Evolutionary conservation across 2,113 vertebrate genomes (phyloP).

Genomic region (Leptobrachium ailaonicum): DNA sequence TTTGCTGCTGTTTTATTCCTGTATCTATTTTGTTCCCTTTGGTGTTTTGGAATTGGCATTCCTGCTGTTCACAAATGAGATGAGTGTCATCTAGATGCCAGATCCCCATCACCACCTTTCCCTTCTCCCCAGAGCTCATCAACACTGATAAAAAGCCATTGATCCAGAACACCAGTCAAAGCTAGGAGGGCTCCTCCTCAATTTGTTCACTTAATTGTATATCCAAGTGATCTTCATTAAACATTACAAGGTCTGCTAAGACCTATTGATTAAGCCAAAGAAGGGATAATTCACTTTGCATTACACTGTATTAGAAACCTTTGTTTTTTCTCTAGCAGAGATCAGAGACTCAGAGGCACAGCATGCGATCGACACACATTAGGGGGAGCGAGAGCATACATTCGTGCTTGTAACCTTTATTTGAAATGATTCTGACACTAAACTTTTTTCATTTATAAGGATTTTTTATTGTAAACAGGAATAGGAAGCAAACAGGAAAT

Average conservation of each 20-base stretch:
- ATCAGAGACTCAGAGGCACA: not conserved
- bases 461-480: no score
- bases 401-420: no score
- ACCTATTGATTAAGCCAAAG: constrained; percentile 41
- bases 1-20: not conserved
- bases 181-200: constrained; percentile 38
- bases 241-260: constrained; percentile 43
- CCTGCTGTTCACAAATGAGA: constrained; percentile 27
- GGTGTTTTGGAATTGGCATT: constrained; percentile 18
- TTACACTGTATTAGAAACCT: constrained; percentile 22
- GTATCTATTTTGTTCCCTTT: not conserved
- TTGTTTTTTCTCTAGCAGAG: constrained; percentile 23
- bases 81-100: constrained; percentile 9
- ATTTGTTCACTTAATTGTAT: constrained; percentile 47
- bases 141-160: constrained; percentile 41
- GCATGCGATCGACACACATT: not conserved
- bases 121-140: constrained; percentile 28
- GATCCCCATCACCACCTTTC: not conserved
- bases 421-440: no score
- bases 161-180: constrained; percentile 48
- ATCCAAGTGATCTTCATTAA: constrained; percentile 46
- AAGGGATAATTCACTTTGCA: constrained; percentile 35
- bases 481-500: no score
- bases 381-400: no score
- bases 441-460: no score